phyloP scores from a whole-genome alignment of 2,797 vertebrate species.

The Acanthornis magna region DNA sequence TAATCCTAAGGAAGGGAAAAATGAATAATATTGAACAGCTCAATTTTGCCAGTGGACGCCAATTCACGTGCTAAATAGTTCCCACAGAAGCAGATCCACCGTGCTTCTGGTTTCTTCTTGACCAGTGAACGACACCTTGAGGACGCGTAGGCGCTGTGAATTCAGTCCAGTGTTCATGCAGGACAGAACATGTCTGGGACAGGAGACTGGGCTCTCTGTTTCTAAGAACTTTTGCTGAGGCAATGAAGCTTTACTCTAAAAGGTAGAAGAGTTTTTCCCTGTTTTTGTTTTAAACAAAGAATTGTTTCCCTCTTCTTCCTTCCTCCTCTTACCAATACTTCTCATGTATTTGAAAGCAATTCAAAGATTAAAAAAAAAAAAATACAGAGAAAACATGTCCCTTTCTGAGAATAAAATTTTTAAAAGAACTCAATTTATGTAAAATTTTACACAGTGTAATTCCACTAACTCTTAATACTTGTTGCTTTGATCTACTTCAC shows the following conservation, averaged over 20 bases:
- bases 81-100: neutral
- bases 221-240: neutral
- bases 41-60: neutral
- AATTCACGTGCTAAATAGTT: neutral
- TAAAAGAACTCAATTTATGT: neutral
- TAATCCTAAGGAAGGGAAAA: neutral
- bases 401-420: neutral
- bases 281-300: constrained; percentile 1
- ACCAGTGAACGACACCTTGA: neutral
- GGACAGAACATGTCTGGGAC: neutral
- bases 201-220: neutral
- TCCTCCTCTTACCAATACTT: neutral
- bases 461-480: neutral
- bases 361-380: neutral
- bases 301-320: neutral
- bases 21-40: neutral
- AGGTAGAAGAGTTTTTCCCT: neutral
- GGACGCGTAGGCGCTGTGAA: neutral
- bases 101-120: neutral
- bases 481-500: constrained; percentile 33
- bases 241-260: neutral
- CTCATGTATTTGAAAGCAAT: neutral
- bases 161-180: neutral
- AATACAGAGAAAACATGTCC: neutral
- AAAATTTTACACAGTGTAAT: neutral